Evolutionary conservation across 92 coral and sea anemone species (phyloP).

Genomic region (Palythoa caribaeorum): DNA sequence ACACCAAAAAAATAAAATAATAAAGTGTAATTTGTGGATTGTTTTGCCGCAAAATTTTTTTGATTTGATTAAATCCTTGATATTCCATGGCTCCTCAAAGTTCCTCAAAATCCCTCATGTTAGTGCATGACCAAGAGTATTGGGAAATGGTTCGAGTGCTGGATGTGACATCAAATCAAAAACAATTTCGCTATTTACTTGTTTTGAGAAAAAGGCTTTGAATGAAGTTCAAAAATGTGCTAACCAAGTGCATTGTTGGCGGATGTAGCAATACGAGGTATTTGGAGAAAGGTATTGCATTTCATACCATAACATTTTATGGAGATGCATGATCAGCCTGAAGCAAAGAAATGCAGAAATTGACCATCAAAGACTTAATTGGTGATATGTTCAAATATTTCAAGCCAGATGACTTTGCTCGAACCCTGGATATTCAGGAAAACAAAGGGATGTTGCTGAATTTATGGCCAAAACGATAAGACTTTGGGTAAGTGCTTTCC

Average conservation of each 20-base stretch:
- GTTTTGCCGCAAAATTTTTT: too few species aligned
- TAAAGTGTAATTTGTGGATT: too few species aligned
- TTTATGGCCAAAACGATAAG: neutral
- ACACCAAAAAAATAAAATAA: too few species aligned
- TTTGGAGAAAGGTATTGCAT: slow-evolving; percentile 30
- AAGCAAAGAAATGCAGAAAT: slow-evolving; percentile 48
- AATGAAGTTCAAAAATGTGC: slow-evolving; percentile 11
- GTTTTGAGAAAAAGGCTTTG: slow-evolving; percentile 30
- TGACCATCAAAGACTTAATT: neutral
- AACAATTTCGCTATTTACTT: slow-evolving; percentile 7
- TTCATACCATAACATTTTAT: slow-evolving; percentile 41
- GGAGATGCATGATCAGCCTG: slow-evolving; percentile 50
- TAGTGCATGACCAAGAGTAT: too few species aligned
- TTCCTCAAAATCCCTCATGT: too few species aligned
- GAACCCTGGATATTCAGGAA: neutral
- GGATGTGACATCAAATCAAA: slow-evolving; percentile 9
- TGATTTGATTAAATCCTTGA: too few species aligned
- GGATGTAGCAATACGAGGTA: slow-evolving; percentile 45
- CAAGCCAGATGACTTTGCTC: neutral
- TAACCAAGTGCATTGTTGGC: slow-evolving; percentile 22
- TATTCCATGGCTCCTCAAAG: too few species aligned
- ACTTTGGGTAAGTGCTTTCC: neutral
- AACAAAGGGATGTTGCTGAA: slow-evolving; percentile 17
- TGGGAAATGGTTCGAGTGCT: too few species aligned
- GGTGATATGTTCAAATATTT: neutral